These are phyloP conservation scores for Drosophila ficusphila DNA, from an alignment of 1,140 invertebrate species.

Conservation along the genomic window DNA sequence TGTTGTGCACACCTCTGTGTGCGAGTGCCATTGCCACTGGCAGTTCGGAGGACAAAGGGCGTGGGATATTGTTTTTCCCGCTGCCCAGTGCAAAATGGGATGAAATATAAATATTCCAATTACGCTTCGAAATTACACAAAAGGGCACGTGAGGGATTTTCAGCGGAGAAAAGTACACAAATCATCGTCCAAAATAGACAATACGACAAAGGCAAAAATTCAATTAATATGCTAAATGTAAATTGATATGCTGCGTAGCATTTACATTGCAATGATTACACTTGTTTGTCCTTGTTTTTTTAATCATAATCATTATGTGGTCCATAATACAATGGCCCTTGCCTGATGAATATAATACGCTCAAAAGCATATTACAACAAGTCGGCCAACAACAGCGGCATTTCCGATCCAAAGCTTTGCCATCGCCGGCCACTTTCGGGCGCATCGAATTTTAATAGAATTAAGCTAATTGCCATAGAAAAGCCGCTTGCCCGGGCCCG, in stretches of 20 bases:
- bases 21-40: slow-evolving; percentile 44
- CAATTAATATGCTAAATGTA: slow-evolving; percentile 81
- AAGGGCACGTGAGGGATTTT: not conserved
- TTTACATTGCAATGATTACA: slow-evolving; percentile 50
- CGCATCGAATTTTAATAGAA: slow-evolving; percentile 70
- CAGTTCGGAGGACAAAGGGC: slow-evolving; percentile 33
- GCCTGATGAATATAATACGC: slow-evolving; percentile 27
- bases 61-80: slow-evolving; percentile 26
- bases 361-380: slow-evolving; percentile 25
- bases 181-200: slow-evolving; percentile 51
- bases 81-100: slow-evolving; percentile 65
- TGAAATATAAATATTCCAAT: slow-evolving; percentile 81
- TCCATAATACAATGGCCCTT: slow-evolving; percentile 4
- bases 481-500: slow-evolving; percentile 27
- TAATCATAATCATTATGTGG: slow-evolving; percentile 36
- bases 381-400: not conserved
- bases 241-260: slow-evolving; percentile 68
- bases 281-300: slow-evolving; percentile 40
- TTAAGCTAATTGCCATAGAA: slow-evolving; percentile 74
- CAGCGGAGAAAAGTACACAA: slow-evolving; percentile 28
- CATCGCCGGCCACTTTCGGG: slow-evolving; percentile 20
- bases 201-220: slow-evolving; percentile 70
- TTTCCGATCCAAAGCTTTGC: slow-evolving; percentile 3
- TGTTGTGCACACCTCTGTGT: slow-evolving; percentile 21
- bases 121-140: slow-evolving; percentile 48